phyloP scores from a whole-genome alignment of 2,888 invertebrate species.

The Linnaemya vulpina region DNA sequence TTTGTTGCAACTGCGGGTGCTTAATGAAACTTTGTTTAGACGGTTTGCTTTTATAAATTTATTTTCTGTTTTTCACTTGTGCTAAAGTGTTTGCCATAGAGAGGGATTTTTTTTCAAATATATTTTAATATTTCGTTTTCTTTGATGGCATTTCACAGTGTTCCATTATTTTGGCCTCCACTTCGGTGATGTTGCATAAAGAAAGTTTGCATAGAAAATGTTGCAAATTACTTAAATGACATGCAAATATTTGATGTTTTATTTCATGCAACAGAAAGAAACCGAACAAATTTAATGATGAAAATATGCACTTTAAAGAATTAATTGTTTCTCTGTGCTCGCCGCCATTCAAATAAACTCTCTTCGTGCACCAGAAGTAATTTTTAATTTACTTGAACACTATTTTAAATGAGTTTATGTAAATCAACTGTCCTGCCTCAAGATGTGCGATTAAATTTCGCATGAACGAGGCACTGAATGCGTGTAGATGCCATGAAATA shows the following conservation, averaged over 20 bases:
- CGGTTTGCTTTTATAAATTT: conserved; percentile 20
- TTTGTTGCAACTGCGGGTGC: conserved; percentile 16
- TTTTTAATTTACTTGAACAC: conserved; percentile 8
- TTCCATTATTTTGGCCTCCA: background rate
- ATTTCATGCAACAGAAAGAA: background rate
- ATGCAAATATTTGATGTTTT: background rate
- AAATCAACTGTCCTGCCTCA: conserved; percentile 37
- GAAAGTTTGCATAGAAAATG: background rate
- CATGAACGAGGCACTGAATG: background rate
- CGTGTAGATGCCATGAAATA: conserved; percentile 21
- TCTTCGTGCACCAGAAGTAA: background rate
- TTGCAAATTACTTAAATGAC: background rate
- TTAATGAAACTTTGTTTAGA: conserved; percentile 36
- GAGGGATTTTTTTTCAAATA: conserved; percentile 6
- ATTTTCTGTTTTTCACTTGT: background rate
- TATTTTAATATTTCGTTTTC: conserved; percentile 20
- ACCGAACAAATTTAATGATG: background rate
- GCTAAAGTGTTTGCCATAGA: background rate
- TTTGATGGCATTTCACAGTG: background rate
- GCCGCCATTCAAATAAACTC: background rate
- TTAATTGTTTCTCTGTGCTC: background rate
- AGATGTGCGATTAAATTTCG: conserved; percentile 15
- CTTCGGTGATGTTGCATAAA: background rate
- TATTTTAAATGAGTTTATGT: conserved; percentile 35
- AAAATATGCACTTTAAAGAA: background rate